Base-by-base conservation (phyloP, 2,797 vertebrate genomes). In the Borostomias antarcticus region DNA sequence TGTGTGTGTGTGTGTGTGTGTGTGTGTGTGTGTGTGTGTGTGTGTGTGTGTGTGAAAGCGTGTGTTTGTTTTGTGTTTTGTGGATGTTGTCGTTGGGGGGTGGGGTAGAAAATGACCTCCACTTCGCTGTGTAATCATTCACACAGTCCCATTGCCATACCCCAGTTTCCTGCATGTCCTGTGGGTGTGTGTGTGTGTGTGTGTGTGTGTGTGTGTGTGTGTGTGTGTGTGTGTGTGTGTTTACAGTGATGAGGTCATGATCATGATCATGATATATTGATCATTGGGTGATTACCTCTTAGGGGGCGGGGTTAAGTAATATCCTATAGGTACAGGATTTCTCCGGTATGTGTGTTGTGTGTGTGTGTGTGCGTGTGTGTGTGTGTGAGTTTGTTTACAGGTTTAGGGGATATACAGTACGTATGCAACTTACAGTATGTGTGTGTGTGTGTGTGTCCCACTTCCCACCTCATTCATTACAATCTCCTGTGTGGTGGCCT, bases 401-500 rank as follows among this genome's bases (percentile, higher is more conserved):
- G n/a, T n/a, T n/a, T n/a, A n/a, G n/a, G n/a, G n/a, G n/a, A n/a
- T n/a, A n/a, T n/a, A n/a, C n/a, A n/a, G n/a, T n/a, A n/a, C n/a
- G n/a, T n/a, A n/a, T n/a, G n/a, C n/a, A n/a, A n/a, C n/a, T n/a
- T n/a, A n/a, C n/a, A n/a, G n/a, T 73, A 45, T 56, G 47, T 65
- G 52, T 35, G 10, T 43, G 60, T 17, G 43, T 23, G 52, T 13
- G 63, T 73, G 67, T 83, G 77, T 74, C 74, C 75, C 75, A 79
- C 65, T 74, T 75, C 70, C 74, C 70, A 79, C 57, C 72, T 54
- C 64, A 85, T 85, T 80, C 75, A 62, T 85, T 78, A 72, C 58
- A 48, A 60, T 78, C 74, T 82, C 60, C 57, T 58, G 66, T 56
- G 63, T 60, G 15, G 43, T 74, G 77, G 65, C 77, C 78, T 87